phyloP scores from a whole-genome alignment of 2,797 vertebrate genomes.

The Malurus splendens region DNA sequence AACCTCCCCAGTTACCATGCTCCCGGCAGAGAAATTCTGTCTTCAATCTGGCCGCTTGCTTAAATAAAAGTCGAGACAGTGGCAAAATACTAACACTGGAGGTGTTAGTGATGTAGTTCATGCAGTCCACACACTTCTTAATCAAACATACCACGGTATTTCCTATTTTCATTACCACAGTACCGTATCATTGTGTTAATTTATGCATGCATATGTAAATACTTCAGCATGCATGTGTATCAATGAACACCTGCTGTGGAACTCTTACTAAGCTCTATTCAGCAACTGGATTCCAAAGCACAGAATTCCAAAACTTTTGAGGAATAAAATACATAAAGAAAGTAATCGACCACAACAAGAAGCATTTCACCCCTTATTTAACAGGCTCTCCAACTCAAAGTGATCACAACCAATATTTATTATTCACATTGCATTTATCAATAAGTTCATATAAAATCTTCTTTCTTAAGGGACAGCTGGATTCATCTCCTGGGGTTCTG shows the following conservation, averaged over 20 bases:
- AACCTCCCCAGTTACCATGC: background rate
- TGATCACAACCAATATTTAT: background rate
- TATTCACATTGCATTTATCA: background rate
- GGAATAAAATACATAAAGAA: background rate
- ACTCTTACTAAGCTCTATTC: background rate
- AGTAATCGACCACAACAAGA: background rate
- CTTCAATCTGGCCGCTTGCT: background rate
- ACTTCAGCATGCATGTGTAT: background rate
- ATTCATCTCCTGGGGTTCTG: background rate
- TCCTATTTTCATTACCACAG: background rate
- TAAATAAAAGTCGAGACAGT: background rate
- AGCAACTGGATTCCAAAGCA: background rate
- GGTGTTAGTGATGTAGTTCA: background rate
- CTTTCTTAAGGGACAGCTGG: background rate
- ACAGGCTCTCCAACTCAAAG: background rate
- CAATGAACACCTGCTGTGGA: background rate
- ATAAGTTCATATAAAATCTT: background rate
- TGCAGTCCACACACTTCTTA: background rate
- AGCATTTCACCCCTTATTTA: background rate
- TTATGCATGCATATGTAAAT: background rate
- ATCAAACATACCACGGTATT: background rate
- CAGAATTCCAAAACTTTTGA: background rate
- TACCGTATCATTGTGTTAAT: background rate
- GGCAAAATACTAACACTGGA: background rate
- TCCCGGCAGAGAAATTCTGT: background rate